Evolutionary conservation across 2,888 invertebrate species (phyloP).

Genomic region (Nymphalis urticae): DNA sequence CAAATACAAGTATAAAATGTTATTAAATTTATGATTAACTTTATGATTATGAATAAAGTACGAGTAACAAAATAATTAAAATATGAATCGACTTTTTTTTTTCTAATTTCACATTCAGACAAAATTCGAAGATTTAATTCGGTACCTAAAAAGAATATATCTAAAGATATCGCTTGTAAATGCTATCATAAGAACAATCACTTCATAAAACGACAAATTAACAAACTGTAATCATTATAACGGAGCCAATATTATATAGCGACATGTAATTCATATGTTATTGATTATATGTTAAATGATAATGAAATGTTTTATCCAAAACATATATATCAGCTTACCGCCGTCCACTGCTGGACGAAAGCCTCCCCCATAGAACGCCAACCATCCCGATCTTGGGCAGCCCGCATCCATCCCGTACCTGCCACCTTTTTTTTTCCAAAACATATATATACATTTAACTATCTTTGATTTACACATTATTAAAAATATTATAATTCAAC

Average conservation of each 20-base stretch:
- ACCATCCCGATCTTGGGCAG: no score
- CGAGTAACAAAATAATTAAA: not conserved
- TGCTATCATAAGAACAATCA: conserved; percentile 4
- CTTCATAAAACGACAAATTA: not conserved
- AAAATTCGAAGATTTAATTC: not conserved
- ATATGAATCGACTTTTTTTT: not conserved
- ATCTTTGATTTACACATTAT: no score
- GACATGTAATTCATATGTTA: not conserved
- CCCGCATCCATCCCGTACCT: no score
- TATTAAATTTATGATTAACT: no score
- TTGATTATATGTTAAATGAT: no score
- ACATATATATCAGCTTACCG: no score
- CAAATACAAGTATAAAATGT: not conserved
- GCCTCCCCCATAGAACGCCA: no score
- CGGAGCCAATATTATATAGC: not conserved
- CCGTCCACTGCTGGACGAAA: no score
- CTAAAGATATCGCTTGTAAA: not conserved
- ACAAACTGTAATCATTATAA: not conserved
- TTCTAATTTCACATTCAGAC: not conserved
- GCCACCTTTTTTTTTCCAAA: no score
- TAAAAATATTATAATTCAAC: no score
- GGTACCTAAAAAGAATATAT: not conserved
- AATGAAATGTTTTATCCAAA: no score
- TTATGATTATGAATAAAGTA: no score
- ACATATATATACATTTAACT: not conserved